Evolutionary conservation across 2,888 invertebrate genomes (phyloP).

Genomic region (Monochamus alternatus): DNA sequence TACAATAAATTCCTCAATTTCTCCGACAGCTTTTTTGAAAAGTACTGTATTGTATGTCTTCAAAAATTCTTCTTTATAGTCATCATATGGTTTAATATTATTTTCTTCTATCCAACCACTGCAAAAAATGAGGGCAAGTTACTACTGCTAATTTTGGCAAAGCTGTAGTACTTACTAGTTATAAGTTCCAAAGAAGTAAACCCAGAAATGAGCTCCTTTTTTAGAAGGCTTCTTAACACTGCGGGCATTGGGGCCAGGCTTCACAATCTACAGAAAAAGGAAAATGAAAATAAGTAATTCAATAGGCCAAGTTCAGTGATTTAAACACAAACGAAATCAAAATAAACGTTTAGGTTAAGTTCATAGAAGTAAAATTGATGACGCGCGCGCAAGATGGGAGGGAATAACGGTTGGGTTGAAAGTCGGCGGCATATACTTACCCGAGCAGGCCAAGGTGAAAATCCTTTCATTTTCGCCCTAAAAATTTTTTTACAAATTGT

Average conservation of each 20-base stretch:
- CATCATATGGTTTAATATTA: slow-evolving; percentile 87
- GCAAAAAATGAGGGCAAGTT: slow-evolving; percentile 50
- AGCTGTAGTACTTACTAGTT: slow-evolving; percentile 92
- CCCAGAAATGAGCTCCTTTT: slow-evolving; percentile 86
- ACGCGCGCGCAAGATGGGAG: slow-evolving; percentile 58
- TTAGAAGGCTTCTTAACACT: slow-evolving; percentile 84
- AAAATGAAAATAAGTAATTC: slow-evolving; percentile 48
- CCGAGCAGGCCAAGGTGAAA: slow-evolving; percentile 97
- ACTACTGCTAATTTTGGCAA: neutral
- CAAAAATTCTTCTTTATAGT: slow-evolving; percentile 84
- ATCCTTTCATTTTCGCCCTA: slow-evolving; percentile 99
- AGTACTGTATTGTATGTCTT: slow-evolving; percentile 83
- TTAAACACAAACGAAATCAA: slow-evolving; percentile 64
- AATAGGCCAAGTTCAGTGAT: slow-evolving; percentile 31
- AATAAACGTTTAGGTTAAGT: slow-evolving; percentile 51
- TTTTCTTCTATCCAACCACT: slow-evolving; percentile 94
- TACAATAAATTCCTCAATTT: slow-evolving; percentile 86
- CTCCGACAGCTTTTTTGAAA: slow-evolving; percentile 85
- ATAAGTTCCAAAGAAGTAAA: slow-evolving; percentile 95
- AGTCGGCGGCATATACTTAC: slow-evolving; percentile 77
- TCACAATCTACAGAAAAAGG: slow-evolving; percentile 81
- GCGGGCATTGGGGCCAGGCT: slow-evolving; percentile 81
- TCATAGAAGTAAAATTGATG: slow-evolving; percentile 39
- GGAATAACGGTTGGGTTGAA: slow-evolving; percentile 70
- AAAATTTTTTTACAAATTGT: slow-evolving; percentile 68